A percentile compares a stretch with the other conserved stretches of the same genome.
These are phyloP conservation scores for Patella pellucida DNA, from an alignment of 2,888 invertebrate species.

Conservation along the genomic window DNA sequence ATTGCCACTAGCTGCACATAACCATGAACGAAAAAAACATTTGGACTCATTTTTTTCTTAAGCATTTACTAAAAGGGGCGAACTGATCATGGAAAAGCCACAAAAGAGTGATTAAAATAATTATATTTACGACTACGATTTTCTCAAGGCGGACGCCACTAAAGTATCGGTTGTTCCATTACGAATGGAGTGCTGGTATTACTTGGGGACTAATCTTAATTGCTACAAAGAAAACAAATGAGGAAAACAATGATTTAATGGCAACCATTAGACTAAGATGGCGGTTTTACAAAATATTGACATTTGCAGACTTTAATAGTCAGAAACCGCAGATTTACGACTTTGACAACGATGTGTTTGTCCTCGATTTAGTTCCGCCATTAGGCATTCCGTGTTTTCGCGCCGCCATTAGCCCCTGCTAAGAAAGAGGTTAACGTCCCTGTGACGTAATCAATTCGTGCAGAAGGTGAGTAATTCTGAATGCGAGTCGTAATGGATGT, in stretches of 20 bases:
- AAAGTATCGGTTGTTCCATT: conserved; percentile 3
- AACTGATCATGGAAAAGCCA: background rate
- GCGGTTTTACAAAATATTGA: background rate
- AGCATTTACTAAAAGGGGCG: background rate
- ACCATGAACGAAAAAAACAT: background rate
- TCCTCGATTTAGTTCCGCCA: background rate
- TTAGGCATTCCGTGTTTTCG: background rate
- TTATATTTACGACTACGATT: conserved; percentile 9
- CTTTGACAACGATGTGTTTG: background rate
- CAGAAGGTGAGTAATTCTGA: background rate
- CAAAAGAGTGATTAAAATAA: conserved; percentile 8
- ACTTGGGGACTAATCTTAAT: conserved; percentile 5
- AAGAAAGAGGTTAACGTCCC: background rate
- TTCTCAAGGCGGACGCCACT: conserved; percentile 1
- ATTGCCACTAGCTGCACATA: background rate
- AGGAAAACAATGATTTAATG: conserved; percentile 7
- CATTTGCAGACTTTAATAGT: background rate
- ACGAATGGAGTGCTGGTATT: background rate
- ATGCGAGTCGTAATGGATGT: background rate
- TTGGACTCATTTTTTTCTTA: background rate
- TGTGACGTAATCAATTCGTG: conserved; percentile 1
- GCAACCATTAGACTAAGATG: conserved; percentile 7
- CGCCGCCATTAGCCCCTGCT: background rate
- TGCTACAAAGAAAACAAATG: conserved; percentile 10
- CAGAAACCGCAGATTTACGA: conserved; percentile 7